phyloP scores from a whole-genome alignment of 2,888 invertebrate species.

The Clunio marinus region DNA sequence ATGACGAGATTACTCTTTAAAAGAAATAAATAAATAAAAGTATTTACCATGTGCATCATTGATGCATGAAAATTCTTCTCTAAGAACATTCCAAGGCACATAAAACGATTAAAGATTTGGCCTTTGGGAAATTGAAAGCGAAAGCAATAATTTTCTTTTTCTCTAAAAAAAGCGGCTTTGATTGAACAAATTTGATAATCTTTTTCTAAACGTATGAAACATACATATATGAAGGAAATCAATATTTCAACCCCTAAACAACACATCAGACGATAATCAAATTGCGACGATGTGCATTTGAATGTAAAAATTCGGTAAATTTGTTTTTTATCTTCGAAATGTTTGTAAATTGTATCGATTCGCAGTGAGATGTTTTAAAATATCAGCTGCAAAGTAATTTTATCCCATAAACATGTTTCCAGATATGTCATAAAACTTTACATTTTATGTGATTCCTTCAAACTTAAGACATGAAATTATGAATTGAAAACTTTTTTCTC shows the following conservation, averaged over 20 bases:
- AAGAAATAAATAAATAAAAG: neutral
- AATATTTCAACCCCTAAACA: constrained; percentile 10
- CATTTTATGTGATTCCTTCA: neutral
- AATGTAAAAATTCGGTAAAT: neutral
- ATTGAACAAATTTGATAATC: neutral
- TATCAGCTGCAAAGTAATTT: constrained; percentile 20
- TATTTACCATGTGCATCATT: too few relatives aligned
- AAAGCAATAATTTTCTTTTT: neutral
- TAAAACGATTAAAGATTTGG: neutral
- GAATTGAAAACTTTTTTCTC: too few relatives aligned
- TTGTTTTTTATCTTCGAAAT: neutral
- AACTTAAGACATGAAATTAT: constrained; percentile 6
- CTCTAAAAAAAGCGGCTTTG: too few relatives aligned
- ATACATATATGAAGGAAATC: neutral
- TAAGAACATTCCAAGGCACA: neutral
- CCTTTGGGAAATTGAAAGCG: neutral
- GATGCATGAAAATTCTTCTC: neutral
- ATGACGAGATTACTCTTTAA: too few relatives aligned
- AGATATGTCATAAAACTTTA: constrained; percentile 25
- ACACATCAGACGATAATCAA: neutral
- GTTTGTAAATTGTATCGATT: neutral
- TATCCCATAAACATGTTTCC: constrained; percentile 13
- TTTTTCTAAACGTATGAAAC: too few relatives aligned
- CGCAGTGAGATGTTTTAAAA: neutral
- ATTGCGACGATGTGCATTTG: neutral